Base-by-base conservation (phyloP, 2,888 invertebrate genomes). In the Asteroscopus sphinx region DNA sequence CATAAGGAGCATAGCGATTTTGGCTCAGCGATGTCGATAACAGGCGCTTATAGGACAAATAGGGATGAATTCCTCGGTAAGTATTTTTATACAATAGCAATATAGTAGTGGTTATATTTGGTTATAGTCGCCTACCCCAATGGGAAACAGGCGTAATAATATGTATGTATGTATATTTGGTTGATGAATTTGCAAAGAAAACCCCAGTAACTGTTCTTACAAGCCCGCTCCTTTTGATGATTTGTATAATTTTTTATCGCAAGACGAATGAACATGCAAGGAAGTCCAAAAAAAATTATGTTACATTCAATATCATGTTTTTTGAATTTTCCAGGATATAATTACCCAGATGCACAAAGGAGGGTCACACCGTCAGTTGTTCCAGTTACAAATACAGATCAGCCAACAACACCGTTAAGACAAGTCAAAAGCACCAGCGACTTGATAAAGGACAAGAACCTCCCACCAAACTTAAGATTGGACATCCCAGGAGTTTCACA, bases 41-140 rank as follows among this genome's bases (percentile, higher is more conserved):
- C 60, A 8, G 93, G 93, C 7, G 89, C 90, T 1, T 94, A 94
- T 48, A 86, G 89, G 56, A 72, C 73, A 0, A 88, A 87, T 35
- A 81, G 82, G 46, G 88, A 89, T 54, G 91, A 93, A 55, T 86
- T 82, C 47, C 83, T 79, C 63, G 89, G 93, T 94, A 73, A 77
- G 82, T 67, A 53, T 42, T 30, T 42, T 4, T 9, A 1, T 13
- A 7, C n/a, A 15, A 2, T 21, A 21, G 4, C n/a, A n/a, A n/a
- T n/a, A n/a, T n/a, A n/a, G n/a, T n/a, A n/a, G n/a, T n/a, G n/a
- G n/a, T n/a, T n/a, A n/a, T n/a, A n/a, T n/a, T n/a, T n/a, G n/a
- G n/a, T n/a, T n/a, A n/a, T n/a, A n/a, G n/a, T n/a, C n/a, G n/a
- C n/a, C n/a, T n/a, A n/a, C n/a, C n/a, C n/a, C n/a, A n/a, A n/a